Percentiles rank a stretch among this genome's conserved stretches.
Conservation (phyloP, 2,113 vertebrate species). For the Etheostoma cragini region DNA sequence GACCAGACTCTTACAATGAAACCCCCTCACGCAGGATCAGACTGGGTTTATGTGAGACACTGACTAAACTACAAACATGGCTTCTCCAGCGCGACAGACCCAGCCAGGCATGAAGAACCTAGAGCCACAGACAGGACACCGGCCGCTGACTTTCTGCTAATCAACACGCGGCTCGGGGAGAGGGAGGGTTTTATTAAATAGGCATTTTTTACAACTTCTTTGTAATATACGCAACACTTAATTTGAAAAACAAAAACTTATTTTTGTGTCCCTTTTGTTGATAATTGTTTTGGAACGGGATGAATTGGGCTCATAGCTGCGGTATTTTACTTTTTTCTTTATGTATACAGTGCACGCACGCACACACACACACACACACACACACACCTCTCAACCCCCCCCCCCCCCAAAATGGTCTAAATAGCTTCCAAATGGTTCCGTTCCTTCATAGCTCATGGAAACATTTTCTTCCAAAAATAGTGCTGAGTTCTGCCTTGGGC, state of each 20-base stretch:
- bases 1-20: slow-evolving; percentile 23
- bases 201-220: neutral
- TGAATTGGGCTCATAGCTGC: neutral
- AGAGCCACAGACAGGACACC: neutral
- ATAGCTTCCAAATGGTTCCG: slow-evolving; percentile 72
- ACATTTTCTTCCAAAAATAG: slow-evolving; percentile 79
- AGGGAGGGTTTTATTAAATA: neutral
- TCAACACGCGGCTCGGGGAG: neutral
- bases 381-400: too few relatives aligned
- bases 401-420: slow-evolving; percentile 58
- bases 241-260: neutral
- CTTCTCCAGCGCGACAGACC: neutral
- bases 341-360: too few relatives aligned
- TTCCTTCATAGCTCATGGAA: slow-evolving; percentile 76
- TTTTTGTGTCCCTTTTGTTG: neutral
- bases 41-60: slow-evolving; percentile 11
- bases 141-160: neutral
- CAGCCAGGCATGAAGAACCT: neutral
- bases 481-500: slow-evolving; percentile 63
- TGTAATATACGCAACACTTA: neutral
- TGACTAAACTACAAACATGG: slow-evolving; percentile 18
- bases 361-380: slow-evolving; percentile 10
- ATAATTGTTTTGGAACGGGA: neutral
- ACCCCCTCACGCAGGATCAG: slow-evolving; percentile 24
- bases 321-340: neutral